These are phyloP conservation scores for Ceramica pisi DNA, from an alignment of 2,888 invertebrate species.

Conservation along the genomic window DNA sequence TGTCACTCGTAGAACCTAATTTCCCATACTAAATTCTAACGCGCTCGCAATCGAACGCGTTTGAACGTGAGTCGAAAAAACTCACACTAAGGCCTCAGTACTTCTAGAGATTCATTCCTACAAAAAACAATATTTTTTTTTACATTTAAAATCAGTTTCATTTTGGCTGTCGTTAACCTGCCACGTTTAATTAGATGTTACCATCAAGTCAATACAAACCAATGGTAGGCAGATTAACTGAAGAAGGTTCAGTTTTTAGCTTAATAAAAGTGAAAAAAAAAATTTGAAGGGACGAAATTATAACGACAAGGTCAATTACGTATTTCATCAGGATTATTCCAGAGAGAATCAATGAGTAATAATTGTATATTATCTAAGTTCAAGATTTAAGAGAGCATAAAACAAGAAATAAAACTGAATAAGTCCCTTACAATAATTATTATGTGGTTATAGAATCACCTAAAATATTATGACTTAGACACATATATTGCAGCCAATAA, in stretches of 20 bases:
- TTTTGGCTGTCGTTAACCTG: too few species aligned
- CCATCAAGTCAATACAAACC: background rate
- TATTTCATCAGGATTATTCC: background rate
- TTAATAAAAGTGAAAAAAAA: too few species aligned
- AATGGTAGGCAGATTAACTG: background rate
- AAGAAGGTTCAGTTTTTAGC: too few species aligned
- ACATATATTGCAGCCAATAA: slow-evolving; percentile 31
- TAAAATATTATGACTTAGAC: slow-evolving; percentile 49
- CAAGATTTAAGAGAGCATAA: background rate
- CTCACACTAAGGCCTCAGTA: too few species aligned
- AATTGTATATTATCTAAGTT: background rate
- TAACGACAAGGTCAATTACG: background rate
- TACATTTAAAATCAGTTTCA: too few species aligned
- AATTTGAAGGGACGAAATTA: too few species aligned
- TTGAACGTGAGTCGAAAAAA: too few species aligned
- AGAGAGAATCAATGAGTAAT: background rate
- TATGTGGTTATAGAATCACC: slow-evolving; percentile 35
- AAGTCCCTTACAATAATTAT: slow-evolving; percentile 20
- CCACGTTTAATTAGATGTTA: too few species aligned
- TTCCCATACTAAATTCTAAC: too few species aligned
- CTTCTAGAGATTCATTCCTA: background rate
- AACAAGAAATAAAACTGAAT: slow-evolving; percentile 25
- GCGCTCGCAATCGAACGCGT: too few species aligned
- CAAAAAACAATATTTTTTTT: too few species aligned
- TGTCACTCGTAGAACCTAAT: too few species aligned